Conservation (phyloP, 1,140 invertebrate genomes). For the Drosophila mojavensis region DNA sequence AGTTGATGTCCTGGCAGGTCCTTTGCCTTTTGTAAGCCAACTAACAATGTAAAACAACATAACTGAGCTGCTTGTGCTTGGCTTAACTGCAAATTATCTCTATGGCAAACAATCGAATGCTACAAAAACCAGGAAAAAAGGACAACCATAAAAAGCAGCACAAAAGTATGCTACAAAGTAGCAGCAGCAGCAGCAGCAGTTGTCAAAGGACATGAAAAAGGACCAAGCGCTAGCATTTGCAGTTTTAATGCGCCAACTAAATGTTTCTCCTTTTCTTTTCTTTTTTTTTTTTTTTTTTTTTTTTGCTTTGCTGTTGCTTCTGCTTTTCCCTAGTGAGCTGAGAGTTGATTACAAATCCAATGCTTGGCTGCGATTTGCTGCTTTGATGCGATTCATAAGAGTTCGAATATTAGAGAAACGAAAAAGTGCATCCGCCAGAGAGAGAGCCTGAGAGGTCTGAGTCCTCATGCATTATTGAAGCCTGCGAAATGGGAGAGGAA, state of each 20-base stretch:
- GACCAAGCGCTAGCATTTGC: slow-evolving; percentile 25
- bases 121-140: slow-evolving; percentile 5
- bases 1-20: slow-evolving; percentile 1
- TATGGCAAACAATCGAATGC: slow-evolving; percentile 41
- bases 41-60: slow-evolving; percentile 28
- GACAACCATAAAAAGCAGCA: slow-evolving; percentile 11
- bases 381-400: slow-evolving; percentile 14
- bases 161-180: slow-evolving; percentile 24
- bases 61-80: slow-evolving; percentile 24
- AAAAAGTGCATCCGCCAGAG: neutral
- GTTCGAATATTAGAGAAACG: slow-evolving; percentile 1
- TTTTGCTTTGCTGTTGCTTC: neutral
- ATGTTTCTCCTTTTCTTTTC: neutral
- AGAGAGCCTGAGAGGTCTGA: neutral
- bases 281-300: neutral
- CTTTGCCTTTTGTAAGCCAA: slow-evolving; percentile 9
- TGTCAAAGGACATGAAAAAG: slow-evolving; percentile 20
- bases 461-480: neutral
- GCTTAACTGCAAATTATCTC: slow-evolving; percentile 50
- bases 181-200: neutral
- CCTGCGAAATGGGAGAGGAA: neutral
- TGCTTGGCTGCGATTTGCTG: neutral
- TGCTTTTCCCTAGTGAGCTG: neutral
- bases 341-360: slow-evolving; percentile 26
- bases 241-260: slow-evolving; percentile 45